Percentiles rank a stretch among this genome's conserved stretches.
These are phyloP conservation scores for Yponomeuta cagnagella DNA, from an alignment of 2,888 invertebrate genomes.

Conservation along the genomic window DNA sequence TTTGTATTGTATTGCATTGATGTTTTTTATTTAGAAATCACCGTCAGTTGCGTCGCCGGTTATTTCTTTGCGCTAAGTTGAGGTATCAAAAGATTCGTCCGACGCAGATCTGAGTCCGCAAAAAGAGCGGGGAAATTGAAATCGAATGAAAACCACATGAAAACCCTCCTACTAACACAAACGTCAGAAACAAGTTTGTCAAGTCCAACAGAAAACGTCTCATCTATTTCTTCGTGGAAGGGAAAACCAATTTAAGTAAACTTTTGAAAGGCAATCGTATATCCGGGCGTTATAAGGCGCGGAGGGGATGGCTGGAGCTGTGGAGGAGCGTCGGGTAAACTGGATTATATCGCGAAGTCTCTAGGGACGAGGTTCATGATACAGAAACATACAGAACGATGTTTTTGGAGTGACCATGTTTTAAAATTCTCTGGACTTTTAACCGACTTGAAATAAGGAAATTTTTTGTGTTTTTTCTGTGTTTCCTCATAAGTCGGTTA, in stretches of 20 bases:
- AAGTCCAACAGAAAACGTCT: neutral
- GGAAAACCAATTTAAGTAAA: conserved; percentile 1
- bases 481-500: too few species aligned
- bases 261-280: neutral
- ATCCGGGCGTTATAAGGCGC: neutral
- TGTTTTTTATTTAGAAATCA: too few species aligned
- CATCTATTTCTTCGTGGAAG: neutral
- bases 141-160: neutral
- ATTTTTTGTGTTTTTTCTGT: too few species aligned
- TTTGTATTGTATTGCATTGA: too few species aligned
- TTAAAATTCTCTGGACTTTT: neutral
- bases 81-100: too few species aligned
- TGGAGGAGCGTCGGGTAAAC: conserved; percentile 49
- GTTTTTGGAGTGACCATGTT: neutral
- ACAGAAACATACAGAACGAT: neutral
- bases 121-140: too few species aligned
- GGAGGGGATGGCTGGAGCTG: neutral
- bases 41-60: too few species aligned
- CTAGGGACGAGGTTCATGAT: conserved; percentile 28
- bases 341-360: conserved; percentile 57
- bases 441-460: too few species aligned
- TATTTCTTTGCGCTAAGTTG: too few species aligned
- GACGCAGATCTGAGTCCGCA: too few species aligned
- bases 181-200: neutral
- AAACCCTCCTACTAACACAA: neutral